Evolutionary conservation across 1,140 invertebrate species (phyloP), one percentile per base, ranked within the genome.

Genomic region (Zophobas atratus): DNA sequence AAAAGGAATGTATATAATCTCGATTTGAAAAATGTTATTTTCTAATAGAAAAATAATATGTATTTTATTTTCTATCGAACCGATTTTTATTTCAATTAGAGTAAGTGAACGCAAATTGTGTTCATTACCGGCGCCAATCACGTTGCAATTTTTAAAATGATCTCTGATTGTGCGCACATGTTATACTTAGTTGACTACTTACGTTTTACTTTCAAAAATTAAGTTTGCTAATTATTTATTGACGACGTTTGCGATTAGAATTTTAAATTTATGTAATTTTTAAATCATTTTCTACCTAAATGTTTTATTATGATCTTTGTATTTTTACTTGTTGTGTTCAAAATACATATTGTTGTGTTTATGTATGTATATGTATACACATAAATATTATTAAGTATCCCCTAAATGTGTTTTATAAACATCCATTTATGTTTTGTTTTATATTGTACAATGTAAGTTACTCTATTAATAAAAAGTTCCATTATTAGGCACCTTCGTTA

Each of bases 291-390:
- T 84, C 79, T 83, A 82, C 78, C 78, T 83, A 77, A 78, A 78
- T 80, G 81, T 81, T 81, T 79, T 80, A 80, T 79, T 79, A 79
- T 81, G 78, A 57, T 38, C 60, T 81, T 80, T 82, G 79, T 81
- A 80, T 77, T 84, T 84, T 84, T 82, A 82, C 79, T 84, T 85
- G 84, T 86, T 86, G 85, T 86, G 84, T 86, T 86, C 84, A 86
- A 81, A 83, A 84, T 84, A 79, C 82, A 82, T 83, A 84, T 85
- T 85, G 84, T 85, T 85, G 84, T 84, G 79, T 85, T 82, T 85
- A 81, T 84, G 79, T 84, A 84, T 84, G 82, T 83, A 84, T 81
- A 83, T 85, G 80, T 84, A 85, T 84, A 84, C 81, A 84, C 81
- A 81, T 83, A 81, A 82, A 81, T 80, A 84, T 80, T 82, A 83